Evolutionary conservation across 2,888 invertebrate genomes (phyloP), one percentile per base, ranked within the genome.

Genomic region (Diadromus collaris): DNA sequence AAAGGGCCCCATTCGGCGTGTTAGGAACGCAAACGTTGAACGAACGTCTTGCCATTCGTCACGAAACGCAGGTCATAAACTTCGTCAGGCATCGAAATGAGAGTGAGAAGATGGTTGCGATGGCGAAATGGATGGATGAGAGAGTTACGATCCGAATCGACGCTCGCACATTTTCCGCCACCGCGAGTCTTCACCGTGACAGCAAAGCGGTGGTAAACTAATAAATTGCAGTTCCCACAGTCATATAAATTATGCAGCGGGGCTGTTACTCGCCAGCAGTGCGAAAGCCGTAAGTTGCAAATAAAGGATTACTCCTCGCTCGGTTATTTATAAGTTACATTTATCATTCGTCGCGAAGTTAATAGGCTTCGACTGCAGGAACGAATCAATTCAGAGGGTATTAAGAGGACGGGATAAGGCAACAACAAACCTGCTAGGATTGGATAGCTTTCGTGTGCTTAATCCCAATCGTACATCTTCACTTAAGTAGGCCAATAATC

Each of bases 271-370:
- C 65, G 74, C 65, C 27, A 27, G 27, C 56, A 29, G 61, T 75
- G 65, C 63, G 76, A 76, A 67, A 68, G 56, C 79, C 72, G 79
- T 79, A 79, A 76, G 68, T 79, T 72, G 63, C 79, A 58, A 79
- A 79, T 79, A 72, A 79, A 76, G 79, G 75, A 76, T n/a, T 79
- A 72, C 64, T 67, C 72, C 75, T 79, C 72, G 72, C 76, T 56
- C 29, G 61, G 56, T 79, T 79, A 79, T 79, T 79, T 79, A 79
- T 79, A 79, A 79, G 71, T 79, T 71, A 72, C 76, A 76, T 79
- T 79, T 76, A 76, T 79, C 79, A 79, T 76, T 72, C 58, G 71
- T 76, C 76, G 75, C 72, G 76, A 56, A 64, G 71, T 75, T 75
- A 71, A 75, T 79, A 71, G 75, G 75, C 76, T 79, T 69, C 79